phyloP scores from a whole-genome alignment of 2,113 vertebrate genomes.

The Sinocyclocheilus anophthalmus region DNA sequence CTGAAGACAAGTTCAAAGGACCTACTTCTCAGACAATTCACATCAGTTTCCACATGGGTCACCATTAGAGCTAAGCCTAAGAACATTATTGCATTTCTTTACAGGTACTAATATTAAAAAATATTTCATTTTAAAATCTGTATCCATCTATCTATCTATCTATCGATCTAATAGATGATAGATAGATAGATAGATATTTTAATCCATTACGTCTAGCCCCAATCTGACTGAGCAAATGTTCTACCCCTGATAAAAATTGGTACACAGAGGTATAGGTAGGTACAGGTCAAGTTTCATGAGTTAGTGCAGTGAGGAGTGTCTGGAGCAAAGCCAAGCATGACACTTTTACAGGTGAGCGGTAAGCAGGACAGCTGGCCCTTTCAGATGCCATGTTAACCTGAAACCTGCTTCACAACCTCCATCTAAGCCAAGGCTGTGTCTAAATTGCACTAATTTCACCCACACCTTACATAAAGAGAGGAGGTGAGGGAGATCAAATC shows the following conservation, averaged over 20 bases:
- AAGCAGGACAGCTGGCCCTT: constrained; percentile 30
- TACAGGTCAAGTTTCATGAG: constrained; percentile 43
- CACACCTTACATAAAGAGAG: background rate
- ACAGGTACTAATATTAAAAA: constrained; percentile 52
- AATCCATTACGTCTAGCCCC: constrained; percentile 32
- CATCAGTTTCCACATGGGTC: constrained; percentile 6
- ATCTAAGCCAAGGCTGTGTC: constrained; percentile 24
- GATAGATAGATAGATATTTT: background rate
- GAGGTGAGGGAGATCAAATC: background rate
- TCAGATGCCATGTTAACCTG: constrained; percentile 33
- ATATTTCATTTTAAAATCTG: constrained; percentile 53
- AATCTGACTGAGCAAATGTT: background rate
- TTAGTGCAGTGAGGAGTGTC: constrained; percentile 28
- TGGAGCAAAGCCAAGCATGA: constrained; percentile 46
- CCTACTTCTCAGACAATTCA: background rate
- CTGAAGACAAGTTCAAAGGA: constrained; percentile 14
- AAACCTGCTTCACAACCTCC: constrained; percentile 25
- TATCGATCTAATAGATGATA: no score
- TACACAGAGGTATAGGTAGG: constrained; percentile 34
- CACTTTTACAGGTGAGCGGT: constrained; percentile 36
- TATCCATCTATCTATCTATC: constrained; percentile 43
- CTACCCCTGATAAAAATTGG: constrained; percentile 32
- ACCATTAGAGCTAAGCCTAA: constrained; percentile 28
- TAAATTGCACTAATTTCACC: constrained; percentile 14
- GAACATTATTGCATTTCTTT: constrained; percentile 43